Conservation (phyloP, 2,113 vertebrate species). For the Tachycineta bicolor region DNA sequence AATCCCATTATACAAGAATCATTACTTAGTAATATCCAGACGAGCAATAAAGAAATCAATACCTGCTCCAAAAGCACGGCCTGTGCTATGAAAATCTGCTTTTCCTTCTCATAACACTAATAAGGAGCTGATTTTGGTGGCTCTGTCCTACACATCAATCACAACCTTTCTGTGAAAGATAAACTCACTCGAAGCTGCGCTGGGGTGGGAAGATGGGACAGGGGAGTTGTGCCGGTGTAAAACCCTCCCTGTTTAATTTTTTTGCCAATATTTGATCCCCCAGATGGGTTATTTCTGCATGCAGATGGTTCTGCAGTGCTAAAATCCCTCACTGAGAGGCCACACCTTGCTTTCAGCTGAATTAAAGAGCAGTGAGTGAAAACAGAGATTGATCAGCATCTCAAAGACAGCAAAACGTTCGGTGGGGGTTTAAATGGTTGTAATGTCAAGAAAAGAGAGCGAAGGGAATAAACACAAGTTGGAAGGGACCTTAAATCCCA, state of each 20-base stretch:
- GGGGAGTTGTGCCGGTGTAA: background rate
- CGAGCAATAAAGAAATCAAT: slow-evolving; percentile 41
- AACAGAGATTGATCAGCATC: background rate
- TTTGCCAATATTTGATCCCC: background rate
- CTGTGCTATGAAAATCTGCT: background rate
- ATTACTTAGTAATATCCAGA: slow-evolving; percentile 45
- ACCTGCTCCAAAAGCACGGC: background rate
- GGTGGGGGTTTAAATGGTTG: background rate
- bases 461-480: background rate
- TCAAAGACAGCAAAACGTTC: background rate
- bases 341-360: background rate
- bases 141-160: background rate
- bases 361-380: background rate
- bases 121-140: background rate
- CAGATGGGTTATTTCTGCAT: background rate
- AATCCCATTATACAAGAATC: slow-evolving; percentile 13
- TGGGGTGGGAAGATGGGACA: background rate
- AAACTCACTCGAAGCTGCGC: background rate
- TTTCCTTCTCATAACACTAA: background rate
- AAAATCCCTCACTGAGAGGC: background rate
- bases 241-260: background rate
- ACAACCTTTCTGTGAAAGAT: background rate
- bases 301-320: background rate
- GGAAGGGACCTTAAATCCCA: background rate
- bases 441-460: background rate